Evolutionary conservation across 2,113 vertebrate species (phyloP), one percentile per base, ranked within the genome.

Genomic region (Steatornis caripensis): DNA sequence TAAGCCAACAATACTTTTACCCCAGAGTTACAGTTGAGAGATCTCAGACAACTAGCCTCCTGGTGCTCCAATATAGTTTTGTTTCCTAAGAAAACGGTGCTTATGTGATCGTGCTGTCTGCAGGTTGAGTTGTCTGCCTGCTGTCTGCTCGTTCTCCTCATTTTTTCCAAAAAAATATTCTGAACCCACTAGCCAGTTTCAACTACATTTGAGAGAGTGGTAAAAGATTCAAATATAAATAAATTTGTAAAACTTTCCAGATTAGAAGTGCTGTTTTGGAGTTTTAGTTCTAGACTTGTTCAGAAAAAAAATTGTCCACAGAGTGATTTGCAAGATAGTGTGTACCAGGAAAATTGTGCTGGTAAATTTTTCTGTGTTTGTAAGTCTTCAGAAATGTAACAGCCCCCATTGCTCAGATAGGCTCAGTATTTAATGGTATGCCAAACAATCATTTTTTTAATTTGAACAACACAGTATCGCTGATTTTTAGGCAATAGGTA

Each of bases 21-120:
- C 6, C 30, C 27, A 70, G 57, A 75, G n/a, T 41, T 72, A 70
- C 18, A 77, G 71, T 80, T 57, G 48, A 90, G 51, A 88, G 5
- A 53, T 76, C 53, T 87, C 62, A 86, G 57, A 61, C 34, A 90
- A 53, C 36, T 48, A 68, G 21, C 26, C 37, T 87, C 45, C 66
- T 86, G 45, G 24, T 88, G 15, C 15, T 88, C 49, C 41, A 46
- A 9, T 24, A 74, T 3, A 83, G 58, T 88, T 93, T 36, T 77
- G 24, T 61, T 92, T 95, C 83, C 92, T 89, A 80, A 90, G 82
- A 87, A 95, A 92, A 86, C 39, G 80, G 17, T 86, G 20, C 17
- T 88, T 88, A 80, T 86, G 58, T 80, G 88, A 84, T 86, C 86
- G 77, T 74, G 13, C 66, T 86, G 71, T 85, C 85, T 87, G 84